A percentile compares a stretch with the other conserved stretches of the same genome.
Conservation (phyloP, 2,888 invertebrate genomes). For the Nycteola revayana region DNA sequence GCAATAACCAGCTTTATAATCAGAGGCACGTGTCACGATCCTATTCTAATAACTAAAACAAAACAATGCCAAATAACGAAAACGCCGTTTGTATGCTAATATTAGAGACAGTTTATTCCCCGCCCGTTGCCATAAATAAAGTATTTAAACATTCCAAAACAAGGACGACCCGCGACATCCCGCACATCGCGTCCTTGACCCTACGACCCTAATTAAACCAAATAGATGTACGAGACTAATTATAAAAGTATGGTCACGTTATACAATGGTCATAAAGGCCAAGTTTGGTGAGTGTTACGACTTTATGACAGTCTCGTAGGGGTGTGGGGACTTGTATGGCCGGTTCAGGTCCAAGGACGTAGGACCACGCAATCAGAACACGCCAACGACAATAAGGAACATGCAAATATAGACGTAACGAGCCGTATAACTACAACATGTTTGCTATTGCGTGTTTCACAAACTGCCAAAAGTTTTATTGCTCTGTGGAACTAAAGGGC, state of each 20-base stretch:
- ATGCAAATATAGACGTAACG: constrained; percentile 30
- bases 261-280: constrained; percentile 21
- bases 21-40: constrained; percentile 3
- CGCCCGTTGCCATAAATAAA: constrained; percentile 27
- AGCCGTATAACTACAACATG: constrained; percentile 20
- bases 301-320: no score
- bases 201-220: constrained; percentile 38
- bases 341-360: constrained; percentile 32
- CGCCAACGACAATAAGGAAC: constrained; percentile 30
- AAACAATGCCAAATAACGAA: constrained; percentile 21
- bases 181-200: constrained; percentile 34
- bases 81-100: constrained; percentile 28
- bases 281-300: no score
- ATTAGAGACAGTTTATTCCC: constrained; percentile 12
- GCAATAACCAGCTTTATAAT: no score
- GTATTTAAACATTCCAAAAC: constrained; percentile 31
- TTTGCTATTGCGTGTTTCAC: constrained; percentile 24
- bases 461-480: constrained; percentile 32
- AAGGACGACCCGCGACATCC: constrained; percentile 36
- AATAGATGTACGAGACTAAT: constrained; percentile 47
- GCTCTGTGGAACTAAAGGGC: constrained; percentile 25
- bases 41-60: constrained; percentile 20
- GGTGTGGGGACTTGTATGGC: no score
- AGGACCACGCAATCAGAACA: constrained; percentile 33
- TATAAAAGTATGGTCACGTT: constrained; percentile 30